These are phyloP conservation scores for Harpagifer antarcticus DNA, from an alignment of 2,797 vertebrate species.

Conservation along the genomic window DNA sequence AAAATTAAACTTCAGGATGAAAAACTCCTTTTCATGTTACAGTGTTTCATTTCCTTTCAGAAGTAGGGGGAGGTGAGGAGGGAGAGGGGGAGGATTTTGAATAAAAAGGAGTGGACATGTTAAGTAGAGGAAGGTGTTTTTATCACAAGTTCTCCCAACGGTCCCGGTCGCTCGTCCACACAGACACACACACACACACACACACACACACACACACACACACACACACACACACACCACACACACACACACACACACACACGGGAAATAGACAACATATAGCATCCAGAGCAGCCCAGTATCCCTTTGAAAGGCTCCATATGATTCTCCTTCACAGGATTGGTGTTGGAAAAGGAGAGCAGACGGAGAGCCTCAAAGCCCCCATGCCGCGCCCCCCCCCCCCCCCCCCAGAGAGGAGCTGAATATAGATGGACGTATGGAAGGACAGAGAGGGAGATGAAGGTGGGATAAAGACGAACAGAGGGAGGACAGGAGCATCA, in stretches of 20 bases:
- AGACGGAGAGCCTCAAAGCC: slow-evolving; percentile 52
- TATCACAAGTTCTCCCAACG: slow-evolving; percentile 47
- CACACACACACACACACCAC: slow-evolving; percentile 11
- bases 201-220: no score
- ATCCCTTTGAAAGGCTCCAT: slow-evolving; percentile 59
- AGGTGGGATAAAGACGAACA: slow-evolving; percentile 64
- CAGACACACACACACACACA: slow-evolving; percentile 27
- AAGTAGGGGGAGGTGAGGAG: background rate
- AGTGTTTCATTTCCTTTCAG: slow-evolving; percentile 55
- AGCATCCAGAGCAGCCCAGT: slow-evolving; percentile 43
- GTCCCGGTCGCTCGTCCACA: slow-evolving; percentile 25
- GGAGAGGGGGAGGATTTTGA: slow-evolving; percentile 2
- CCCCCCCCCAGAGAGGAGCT: slow-evolving; percentile 24
- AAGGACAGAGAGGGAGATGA: slow-evolving; percentile 55
- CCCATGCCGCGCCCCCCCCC: no score
- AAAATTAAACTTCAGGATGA: slow-evolving; percentile 32
- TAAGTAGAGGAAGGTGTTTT: slow-evolving; percentile 61
- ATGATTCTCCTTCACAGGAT: slow-evolving; percentile 58
- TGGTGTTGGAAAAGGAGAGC: slow-evolving; percentile 24
- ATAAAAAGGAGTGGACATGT: slow-evolving; percentile 54
- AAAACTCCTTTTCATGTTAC: slow-evolving; percentile 53
- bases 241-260: slow-evolving; percentile 6
- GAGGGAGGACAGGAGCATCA: slow-evolving; percentile 57
- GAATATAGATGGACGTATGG: slow-evolving; percentile 40
- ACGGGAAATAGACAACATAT: slow-evolving; percentile 43